Base-by-base conservation (phyloP, 1,140 invertebrate species). In the Penaeus chinensis region DNA sequence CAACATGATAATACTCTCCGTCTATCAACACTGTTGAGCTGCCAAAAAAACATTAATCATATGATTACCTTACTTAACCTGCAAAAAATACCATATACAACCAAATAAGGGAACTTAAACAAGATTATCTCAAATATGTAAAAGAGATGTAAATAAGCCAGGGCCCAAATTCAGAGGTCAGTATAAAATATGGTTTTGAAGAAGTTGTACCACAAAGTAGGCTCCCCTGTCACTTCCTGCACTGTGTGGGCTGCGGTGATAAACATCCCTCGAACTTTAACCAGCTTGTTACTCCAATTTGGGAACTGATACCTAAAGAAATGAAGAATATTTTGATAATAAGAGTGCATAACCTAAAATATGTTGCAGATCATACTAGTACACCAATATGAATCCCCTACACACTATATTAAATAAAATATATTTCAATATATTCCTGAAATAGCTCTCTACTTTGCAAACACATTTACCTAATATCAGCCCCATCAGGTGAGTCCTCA, bases 231-330 rank as follows among this genome's bases (percentile, higher is more conserved):
- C 8, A 92, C 90, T 85, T 93, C 92, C 65, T 91, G 90, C 27
- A 93, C 85, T 16, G 91, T 91, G 87, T 92, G 91, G 86, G 90
- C 91, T 11, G 92, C 89, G 24, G 92, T 93, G 60, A 93, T 90
- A 83, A 92, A 93, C 84, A 92, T 89, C 3, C 92, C 92, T 80
- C 92, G 90, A 13, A 92, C 87, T 42, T 91, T 87, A 24, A 91
- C 90, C 76, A 92, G 87, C 42, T 91, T 91, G 84, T 91, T 92
- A 84, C 91, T 91, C 82, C 91, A 91, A 13, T 85, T 82, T 22
- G 92, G 92, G 90, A 91, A 92, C 88, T 91, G 90, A 85, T 92
- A 93, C 10, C 92, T 82, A 63, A 91, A 91, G 91, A 27, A 61
- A 27, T 81, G 62, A 79, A 62, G 66, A n/a, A 27, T 13, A 24